These are phyloP conservation scores for Zootermopsis nevadensis DNA, from an alignment of 2,888 invertebrate species.

Conservation along the genomic window DNA sequence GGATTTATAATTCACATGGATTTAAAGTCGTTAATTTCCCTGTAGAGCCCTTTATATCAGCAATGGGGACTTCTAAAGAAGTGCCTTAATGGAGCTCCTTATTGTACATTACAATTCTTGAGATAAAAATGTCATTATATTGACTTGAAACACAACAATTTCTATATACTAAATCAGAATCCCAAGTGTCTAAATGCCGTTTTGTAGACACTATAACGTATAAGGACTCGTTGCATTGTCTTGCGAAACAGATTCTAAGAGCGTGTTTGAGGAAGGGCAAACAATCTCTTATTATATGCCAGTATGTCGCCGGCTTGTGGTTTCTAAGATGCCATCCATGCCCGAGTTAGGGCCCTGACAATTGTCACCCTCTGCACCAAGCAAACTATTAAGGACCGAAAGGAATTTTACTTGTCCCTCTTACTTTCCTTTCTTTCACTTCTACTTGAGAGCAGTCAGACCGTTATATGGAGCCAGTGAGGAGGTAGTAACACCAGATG, in stretches of 20 bases:
- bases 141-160: background rate
- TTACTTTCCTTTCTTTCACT: background rate
- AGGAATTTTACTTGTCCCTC: background rate
- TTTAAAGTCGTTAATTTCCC: background rate
- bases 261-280: background rate
- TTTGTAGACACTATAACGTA: background rate
- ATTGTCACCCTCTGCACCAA: slow-evolving; percentile 22
- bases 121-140: background rate
- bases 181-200: background rate
- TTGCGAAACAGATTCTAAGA: background rate
- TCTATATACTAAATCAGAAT: background rate
- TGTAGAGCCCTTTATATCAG: background rate
- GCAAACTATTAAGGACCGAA: slow-evolving; percentile 4
- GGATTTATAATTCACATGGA: background rate
- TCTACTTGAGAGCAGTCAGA: background rate
- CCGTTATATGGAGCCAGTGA: background rate
- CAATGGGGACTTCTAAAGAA: background rate
- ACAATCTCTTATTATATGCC: background rate
- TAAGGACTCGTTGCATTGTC: background rate
- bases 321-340: background rate
- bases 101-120: background rate
- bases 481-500: slow-evolving; percentile 29
- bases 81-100: background rate
- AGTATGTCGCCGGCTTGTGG: background rate
- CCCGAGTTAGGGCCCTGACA: background rate